A percentile compares a stretch with the other conserved stretches of the same genome.
Evolutionary conservation across 1,140 invertebrate species (phyloP).

Genomic region (Zaprionus ornatus): DNA sequence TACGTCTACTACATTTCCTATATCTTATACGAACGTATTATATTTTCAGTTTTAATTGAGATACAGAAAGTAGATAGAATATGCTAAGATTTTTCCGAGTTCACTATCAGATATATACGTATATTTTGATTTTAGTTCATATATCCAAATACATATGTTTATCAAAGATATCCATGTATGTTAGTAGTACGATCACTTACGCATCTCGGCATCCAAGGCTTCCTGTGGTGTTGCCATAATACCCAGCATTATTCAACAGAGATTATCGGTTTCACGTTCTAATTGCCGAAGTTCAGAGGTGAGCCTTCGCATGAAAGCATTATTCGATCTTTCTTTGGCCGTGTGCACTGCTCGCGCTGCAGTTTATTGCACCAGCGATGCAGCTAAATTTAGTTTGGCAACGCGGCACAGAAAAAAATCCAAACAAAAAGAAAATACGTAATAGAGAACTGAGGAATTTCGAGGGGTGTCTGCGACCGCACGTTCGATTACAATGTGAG

Average conservation of each 20-base stretch:
- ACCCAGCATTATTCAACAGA: slow-evolving; percentile 7
- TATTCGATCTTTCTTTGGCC: slow-evolving; percentile 1
- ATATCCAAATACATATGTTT: not conserved
- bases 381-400: slow-evolving; percentile 41
- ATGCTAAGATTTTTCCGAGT: too few species aligned
- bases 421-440: slow-evolving; percentile 11
- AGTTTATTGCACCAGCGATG: slow-evolving; percentile 27
- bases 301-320: slow-evolving; percentile 9
- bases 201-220: slow-evolving; percentile 30
- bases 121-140: not conserved
- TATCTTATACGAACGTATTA: not conserved
- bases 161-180: not conserved
- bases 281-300: not conserved
- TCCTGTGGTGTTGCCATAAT: slow-evolving; percentile 40
- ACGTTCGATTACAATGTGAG: not conserved
- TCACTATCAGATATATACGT: too few species aligned
- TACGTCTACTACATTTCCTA: too few species aligned
- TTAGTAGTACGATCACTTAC: slow-evolving; percentile 27
- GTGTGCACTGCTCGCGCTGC: slow-evolving; percentile 17
- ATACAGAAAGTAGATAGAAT: too few species aligned
- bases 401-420: slow-evolving; percentile 24
- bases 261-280: not conserved
- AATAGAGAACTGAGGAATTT: slow-evolving; percentile 6
- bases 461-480: not conserved
- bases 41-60: not conserved